Percentiles rank a stretch among this genome's conserved stretches.
phyloP scores from a whole-genome alignment of 1,140 invertebrate species.

The Linepithema humile region DNA sequence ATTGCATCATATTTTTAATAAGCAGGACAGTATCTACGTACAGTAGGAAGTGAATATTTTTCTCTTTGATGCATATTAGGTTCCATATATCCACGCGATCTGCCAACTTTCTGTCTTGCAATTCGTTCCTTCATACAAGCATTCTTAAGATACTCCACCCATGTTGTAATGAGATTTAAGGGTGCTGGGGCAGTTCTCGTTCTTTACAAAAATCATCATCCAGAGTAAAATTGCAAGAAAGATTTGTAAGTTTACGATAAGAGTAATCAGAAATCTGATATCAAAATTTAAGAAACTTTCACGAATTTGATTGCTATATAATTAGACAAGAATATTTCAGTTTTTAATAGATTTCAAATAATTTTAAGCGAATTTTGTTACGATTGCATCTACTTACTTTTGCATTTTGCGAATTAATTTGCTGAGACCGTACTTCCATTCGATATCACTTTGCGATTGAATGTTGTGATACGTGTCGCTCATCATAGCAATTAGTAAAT shows the following conservation, averaged over 20 bases:
- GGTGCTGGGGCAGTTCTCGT: constrained; percentile 98
- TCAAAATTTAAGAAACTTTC: not conserved
- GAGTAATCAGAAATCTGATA: not conserved
- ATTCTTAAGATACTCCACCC: constrained; percentile 92
- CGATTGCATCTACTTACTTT: constrained; percentile 74
- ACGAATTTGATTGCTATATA: not conserved
- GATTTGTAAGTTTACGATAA: not conserved
- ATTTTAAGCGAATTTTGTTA: not conserved
- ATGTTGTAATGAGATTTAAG: constrained; percentile 97
- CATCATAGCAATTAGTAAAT: constrained; percentile 99
- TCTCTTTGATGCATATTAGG: constrained; percentile 31
- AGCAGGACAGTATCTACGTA: not conserved
- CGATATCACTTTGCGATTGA: constrained; percentile 99
- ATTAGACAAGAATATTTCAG: not conserved
- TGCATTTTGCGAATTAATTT: constrained; percentile 99
- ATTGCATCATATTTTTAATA: not conserved
- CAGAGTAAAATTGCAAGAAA: not conserved
- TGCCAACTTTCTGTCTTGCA: constrained; percentile 67
- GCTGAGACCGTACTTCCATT: constrained; percentile 99
- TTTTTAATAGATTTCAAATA: not conserved
- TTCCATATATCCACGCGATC: constrained; percentile 74
- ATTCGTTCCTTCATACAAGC: constrained; percentile 68
- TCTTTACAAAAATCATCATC: constrained; percentile 77
- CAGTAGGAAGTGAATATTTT: constrained; percentile 68
- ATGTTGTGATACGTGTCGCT: constrained; percentile 99